A percentile compares a stretch with the other conserved stretches of the same genome.
Evolutionary conservation across 2,797 vertebrate species (phyloP).

Genomic region (Tarsius wallacei): DNA sequence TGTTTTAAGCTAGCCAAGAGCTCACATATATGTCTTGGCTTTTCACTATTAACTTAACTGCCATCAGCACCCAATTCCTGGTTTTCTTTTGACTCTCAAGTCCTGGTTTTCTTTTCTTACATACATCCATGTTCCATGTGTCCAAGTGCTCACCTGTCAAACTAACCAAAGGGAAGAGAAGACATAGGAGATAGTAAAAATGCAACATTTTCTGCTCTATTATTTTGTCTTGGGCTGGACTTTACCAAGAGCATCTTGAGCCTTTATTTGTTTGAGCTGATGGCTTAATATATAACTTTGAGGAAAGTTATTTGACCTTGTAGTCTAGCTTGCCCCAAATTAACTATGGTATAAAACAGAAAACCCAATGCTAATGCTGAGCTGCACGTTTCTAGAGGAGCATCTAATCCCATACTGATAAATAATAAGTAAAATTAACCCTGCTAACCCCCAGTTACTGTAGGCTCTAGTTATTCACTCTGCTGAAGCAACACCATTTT

Average conservation of each 20-base stretch:
- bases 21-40: background rate
- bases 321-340: background rate
- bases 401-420: conserved; percentile 48
- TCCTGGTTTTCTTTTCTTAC: conserved; percentile 15
- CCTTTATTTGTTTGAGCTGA: conserved; percentile 42
- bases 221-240: background rate
- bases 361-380: conserved; percentile 12
- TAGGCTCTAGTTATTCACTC: background rate
- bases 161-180: background rate
- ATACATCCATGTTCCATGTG: background rate
- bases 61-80: background rate
- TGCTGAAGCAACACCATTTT: conserved; percentile 38
- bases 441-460: conserved; percentile 14
- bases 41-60: background rate
- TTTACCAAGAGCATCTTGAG: conserved; percentile 34
- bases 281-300: background rate
- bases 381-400: conserved; percentile 36
- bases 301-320: conserved; percentile 49
- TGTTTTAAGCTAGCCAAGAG: background rate
- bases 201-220: background rate
- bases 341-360: conserved; percentile 35
- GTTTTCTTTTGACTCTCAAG: background rate
- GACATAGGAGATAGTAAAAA: conserved; percentile 32
- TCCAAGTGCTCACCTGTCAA: background rate
- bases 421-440: conserved; percentile 74